Evolutionary conservation across 2,113 vertebrate species (phyloP), one percentile per base, ranked within the genome.

Genomic region (Pheucticus melanocephalus): DNA sequence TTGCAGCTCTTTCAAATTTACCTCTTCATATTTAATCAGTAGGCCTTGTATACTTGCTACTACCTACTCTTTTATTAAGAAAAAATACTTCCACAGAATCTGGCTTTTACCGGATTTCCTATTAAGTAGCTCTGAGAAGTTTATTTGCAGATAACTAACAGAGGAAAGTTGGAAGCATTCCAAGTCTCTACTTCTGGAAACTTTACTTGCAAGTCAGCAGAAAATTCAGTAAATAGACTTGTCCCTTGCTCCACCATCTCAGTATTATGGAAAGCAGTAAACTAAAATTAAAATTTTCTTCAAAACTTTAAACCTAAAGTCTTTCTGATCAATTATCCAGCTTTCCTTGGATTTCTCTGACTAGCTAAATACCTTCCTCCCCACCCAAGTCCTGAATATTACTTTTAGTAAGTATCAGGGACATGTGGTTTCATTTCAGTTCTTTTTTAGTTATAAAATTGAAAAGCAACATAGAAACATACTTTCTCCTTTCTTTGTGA

Each of bases 191-290:
- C 92, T 95, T 87, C 85, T 94, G 70, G 71, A 92, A 86, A 70
- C n/a, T 27, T 72, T 64, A 70, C 78, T 54, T 76, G 25, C 59
- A 70, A 94, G 37, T 92, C 63, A 76, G 79, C 45, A 83, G 54
- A 86, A 95, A 92, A 88, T 33, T 70, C 37, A 57, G 39, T 82
- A 86, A 95, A 86, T 73, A 90, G 75, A 66, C 33, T 42, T 82
- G 45, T 65, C 30, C 57, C 37, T 57, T 25, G 2, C 33, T 80
- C 15, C 0, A 3, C 16, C 12, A 33, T 54, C 60, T 90, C 54
- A 28, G 30, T 39, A 18, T 30, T 77, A 22, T 12, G 12, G 39
- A 77, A 85, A 70, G 35, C 45, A 53, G 35, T 48, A 54, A 76
- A 63, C 6, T 42, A 63, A 69, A 90, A 69, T 39, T 18, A 48